Conservation (phyloP, 2,888 invertebrate genomes). For the Diplolepis rosae region DNA sequence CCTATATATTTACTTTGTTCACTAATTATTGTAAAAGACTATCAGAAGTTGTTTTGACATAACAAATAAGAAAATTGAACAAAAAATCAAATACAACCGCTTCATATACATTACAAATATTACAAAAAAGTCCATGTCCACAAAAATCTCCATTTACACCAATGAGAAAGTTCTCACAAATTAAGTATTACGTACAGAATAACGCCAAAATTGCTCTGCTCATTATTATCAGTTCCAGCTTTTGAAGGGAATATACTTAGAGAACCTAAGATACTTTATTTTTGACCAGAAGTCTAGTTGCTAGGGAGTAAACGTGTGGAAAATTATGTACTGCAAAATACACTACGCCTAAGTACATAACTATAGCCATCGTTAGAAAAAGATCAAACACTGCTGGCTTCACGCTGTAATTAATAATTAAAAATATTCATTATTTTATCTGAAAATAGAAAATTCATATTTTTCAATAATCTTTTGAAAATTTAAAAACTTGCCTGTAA, state of each 20-base stretch:
- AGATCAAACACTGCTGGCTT: conserved; percentile 99
- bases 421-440: conserved; percentile 29
- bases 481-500: conserved; percentile 81
- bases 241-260: neutral
- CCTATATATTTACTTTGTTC: conserved; percentile 17
- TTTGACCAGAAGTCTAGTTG: conserved; percentile 68
- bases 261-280: conserved; percentile 62
- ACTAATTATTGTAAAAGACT: conserved; percentile 13
- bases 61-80: neutral
- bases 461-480: no score
- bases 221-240: conserved; percentile 15
- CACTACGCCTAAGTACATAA: conserved; percentile 88
- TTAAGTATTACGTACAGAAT: conserved; percentile 21
- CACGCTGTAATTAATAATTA: conserved; percentile 81
- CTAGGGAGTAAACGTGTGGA: conserved; percentile 79
- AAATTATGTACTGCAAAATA: conserved; percentile 87
- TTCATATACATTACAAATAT: no score
- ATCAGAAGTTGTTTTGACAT: neutral
- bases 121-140: no score
- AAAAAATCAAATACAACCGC: neutral
- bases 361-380: conserved; percentile 90
- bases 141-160: no score
- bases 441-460: no score
- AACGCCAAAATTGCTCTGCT: neutral
- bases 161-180: neutral